Evolutionary conservation across 2,797 vertebrate species (phyloP), one percentile per base, ranked within the genome.

Genomic region (Gallinago solitaria): DNA sequence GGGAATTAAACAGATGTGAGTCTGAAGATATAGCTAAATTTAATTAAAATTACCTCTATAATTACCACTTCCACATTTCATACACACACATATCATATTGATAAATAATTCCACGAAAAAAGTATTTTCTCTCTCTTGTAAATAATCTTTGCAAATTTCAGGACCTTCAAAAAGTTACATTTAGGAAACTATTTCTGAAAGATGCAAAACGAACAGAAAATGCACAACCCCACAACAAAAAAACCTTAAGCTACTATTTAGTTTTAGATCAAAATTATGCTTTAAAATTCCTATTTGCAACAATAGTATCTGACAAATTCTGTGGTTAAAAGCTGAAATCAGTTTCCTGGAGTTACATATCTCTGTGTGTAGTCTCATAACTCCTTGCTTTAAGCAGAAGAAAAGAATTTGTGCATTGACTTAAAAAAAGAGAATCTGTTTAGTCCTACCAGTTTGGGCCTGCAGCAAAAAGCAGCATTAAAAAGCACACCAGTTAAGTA

Each of bases 11-110:
- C 4, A 85, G 51, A 80, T 59, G 30, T 9, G 11, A 79, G 39
- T 39, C 61, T 84, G 63, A 82, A 87, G 61, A 84, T 13, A 76
- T 24, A 0, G 0, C n/a, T 76, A 84, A 33, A 76, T 83, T 64
- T 84, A 93, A 92, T 80, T 87, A 84, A 91, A 91, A 60, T 92
- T 9, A 87, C 80, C 70, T 92, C 90, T 91, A 63, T 63, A 81
- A 93, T 90, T 78, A 68, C n/a, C 9, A 83, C 79, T 71, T 75
- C 63, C n/a, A 83, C n/a, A 56, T 82, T 73, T 95, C 73, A 47
- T 35, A 63, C 8, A n/a, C n/a, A n/a, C n/a, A n/a, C n/a, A n/a
- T n/a, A 48, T 68, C 13, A 9, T n/a, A 57, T 32, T 33, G 57
- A 83, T 60, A 87, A 89, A 90, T 47, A 61, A 75, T 56, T 76